Conservation (phyloP, 2,797 vertebrate genomes). For the Poecilia wingei region DNA sequence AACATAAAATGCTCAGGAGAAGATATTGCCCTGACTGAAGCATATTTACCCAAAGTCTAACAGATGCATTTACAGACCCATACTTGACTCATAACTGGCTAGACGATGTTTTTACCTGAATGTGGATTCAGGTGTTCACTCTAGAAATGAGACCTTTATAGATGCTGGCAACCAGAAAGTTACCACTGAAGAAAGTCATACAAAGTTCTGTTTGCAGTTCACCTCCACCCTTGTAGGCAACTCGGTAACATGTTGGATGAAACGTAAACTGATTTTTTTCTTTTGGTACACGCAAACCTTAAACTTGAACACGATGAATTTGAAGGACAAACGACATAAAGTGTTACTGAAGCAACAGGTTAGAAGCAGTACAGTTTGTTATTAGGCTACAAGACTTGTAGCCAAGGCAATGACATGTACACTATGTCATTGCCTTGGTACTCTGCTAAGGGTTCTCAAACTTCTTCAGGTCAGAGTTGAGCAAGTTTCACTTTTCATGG, state of each 20-base stretch:
- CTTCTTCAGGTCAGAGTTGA: slow-evolving; percentile 33
- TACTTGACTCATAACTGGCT: not conserved
- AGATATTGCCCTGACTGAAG: not conserved
- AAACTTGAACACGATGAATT: not conserved
- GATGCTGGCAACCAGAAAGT: not conserved
- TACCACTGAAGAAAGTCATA: not conserved
- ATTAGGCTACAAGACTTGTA: not conserved
- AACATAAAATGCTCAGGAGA: too few relatives aligned
- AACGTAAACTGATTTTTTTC: not conserved
- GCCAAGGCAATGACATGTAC: not conserved
- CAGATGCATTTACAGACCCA: not conserved
- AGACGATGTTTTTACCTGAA: not conserved
- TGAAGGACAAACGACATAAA: not conserved
- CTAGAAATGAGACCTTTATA: not conserved
- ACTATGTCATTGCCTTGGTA: not conserved
- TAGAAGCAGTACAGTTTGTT: slow-evolving; percentile 4
- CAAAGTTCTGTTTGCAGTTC: not conserved
- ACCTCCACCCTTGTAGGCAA: not conserved
- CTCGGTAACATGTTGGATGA: not conserved
- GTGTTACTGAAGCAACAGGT: not conserved
- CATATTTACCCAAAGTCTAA: not conserved
- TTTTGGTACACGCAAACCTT: not conserved
- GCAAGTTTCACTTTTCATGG: slow-evolving; percentile 24
- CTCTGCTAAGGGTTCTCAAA: slow-evolving; percentile 21
- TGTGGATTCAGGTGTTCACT: not conserved